Evolutionary conservation across 2,113 vertebrate species (phyloP), one percentile per base, ranked within the genome.

Genomic region (Otocyon megalotis): DNA sequence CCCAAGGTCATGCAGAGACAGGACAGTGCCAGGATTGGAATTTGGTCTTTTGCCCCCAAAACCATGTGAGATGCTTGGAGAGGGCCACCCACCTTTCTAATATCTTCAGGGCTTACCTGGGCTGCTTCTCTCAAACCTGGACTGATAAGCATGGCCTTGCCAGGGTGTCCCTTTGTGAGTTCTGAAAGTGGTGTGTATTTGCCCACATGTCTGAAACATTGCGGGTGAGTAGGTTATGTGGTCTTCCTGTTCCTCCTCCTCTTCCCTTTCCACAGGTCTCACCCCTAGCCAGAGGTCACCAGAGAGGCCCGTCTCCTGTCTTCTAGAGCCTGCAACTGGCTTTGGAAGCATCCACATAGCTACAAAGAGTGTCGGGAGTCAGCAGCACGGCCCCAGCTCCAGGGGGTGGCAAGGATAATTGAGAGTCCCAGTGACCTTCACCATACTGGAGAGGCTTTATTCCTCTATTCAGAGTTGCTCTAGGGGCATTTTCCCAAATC

Each of bases 381-480:
- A 56, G 81, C 30, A 90, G 67, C 69, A 48, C 19, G 76, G 67
- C 83, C 62, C 32, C 72, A 88, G 54, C 13, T 79, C n/a, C n/a
- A 37, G n/a, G 2, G 11, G 58, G 53, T n/a, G 19, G 58, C 71
- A 81, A 43, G 50, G 56, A 80, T 28, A 83, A 50, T 5, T 85
- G 90, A 88, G 81, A 79, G 72, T 88, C 62, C 92, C 71, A 48
- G 7, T 95, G 93, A 87, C 93, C 82, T 88, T 93, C 16, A 32
- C 15, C 37, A 6, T 79, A 48, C 22, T 15, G 77, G 54, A 62
- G 65, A 56, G 43, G n/a, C 54, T 54, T 84, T 22, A 0, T 8
- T 16, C 9, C 14, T 17, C 37, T 56, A 32, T 58, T 88, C 28
- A 65, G 16, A 58, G 16, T 83, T 79, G n/a, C n/a, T 94, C 35